These are phyloP conservation scores for Vandiemenella viatica DNA, from an alignment of 2,888 invertebrate species.

Conservation along the genomic window DNA sequence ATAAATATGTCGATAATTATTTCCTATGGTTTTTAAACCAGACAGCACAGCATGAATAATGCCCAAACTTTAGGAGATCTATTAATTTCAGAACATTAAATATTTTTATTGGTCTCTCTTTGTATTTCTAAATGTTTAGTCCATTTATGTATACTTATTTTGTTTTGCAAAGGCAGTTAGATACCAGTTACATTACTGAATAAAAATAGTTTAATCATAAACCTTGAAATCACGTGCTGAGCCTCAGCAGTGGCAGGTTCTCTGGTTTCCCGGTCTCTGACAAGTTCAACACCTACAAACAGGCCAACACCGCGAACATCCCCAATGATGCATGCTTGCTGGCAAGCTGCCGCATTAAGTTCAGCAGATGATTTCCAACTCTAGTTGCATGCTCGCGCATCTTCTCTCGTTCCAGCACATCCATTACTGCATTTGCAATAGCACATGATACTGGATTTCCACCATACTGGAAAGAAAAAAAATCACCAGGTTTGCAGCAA, in stretches of 20 bases:
- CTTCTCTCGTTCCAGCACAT: slow-evolving; percentile 78
- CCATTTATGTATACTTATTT: too few species aligned
- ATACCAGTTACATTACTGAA: too few species aligned
- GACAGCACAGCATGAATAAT: too few species aligned
- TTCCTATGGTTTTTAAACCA: too few species aligned
- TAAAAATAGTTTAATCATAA: slow-evolving; percentile 7
- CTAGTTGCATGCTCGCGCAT: slow-evolving; percentile 65
- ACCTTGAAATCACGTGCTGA: slow-evolving; percentile 55
- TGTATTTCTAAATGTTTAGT: too few species aligned
- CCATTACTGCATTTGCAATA: slow-evolving; percentile 85
- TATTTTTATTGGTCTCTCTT: too few species aligned
- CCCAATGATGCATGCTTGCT: slow-evolving; percentile 67
- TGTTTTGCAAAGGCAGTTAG: too few species aligned
- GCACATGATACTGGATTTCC: slow-evolving; percentile 99
- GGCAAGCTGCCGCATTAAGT: slow-evolving; percentile 49
- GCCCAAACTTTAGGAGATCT: too few species aligned
- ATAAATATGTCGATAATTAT: too few species aligned
- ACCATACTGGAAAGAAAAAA: slow-evolving; percentile 54
- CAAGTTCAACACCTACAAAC: slow-evolving; percentile 89
- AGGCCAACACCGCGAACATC: slow-evolving; percentile 82
- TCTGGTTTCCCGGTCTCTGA: slow-evolving; percentile 56
- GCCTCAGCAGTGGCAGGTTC: slow-evolving; percentile 75
- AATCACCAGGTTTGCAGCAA: not conserved
- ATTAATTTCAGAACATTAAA: too few species aligned
- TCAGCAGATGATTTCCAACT: slow-evolving; percentile 67